Evolutionary conservation across 1,140 invertebrate genomes (phyloP).

Genomic region (Pristionchus pacificus): DNA sequence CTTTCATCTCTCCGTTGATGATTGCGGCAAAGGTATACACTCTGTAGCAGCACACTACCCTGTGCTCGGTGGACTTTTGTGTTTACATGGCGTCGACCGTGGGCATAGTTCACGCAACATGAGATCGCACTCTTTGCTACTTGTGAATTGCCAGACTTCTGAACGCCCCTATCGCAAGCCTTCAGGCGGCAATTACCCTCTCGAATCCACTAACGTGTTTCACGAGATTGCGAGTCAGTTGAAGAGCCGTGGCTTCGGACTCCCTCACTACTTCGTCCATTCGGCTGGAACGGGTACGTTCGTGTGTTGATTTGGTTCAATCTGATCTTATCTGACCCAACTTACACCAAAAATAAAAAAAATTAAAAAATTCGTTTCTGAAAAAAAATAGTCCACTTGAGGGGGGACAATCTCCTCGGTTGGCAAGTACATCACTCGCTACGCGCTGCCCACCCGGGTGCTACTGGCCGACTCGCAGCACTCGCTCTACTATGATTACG

Average conservation of each 20-base stretch:
- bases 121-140: too few relatives aligned
- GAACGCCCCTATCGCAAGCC: too few relatives aligned
- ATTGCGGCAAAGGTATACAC: too few relatives aligned
- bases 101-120: too few relatives aligned
- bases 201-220: constrained; percentile 40
- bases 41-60: too few relatives aligned
- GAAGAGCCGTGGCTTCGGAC: constrained; percentile 16
- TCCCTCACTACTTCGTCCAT: constrained; percentile 44
- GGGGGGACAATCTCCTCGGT: constrained; percentile 43
- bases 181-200: constrained; percentile 26
- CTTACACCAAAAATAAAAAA: too few relatives aligned
- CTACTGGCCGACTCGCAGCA: constrained; percentile 39
- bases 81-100: too few relatives aligned
- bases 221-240: constrained; percentile 43
- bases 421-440: constrained; percentile 41
- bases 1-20: too few relatives aligned
- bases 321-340: too few relatives aligned
- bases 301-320: too few relatives aligned
- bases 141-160: too few relatives aligned
- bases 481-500: constrained; percentile 45
- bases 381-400: neutral
- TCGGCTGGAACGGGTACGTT: constrained; percentile 41
- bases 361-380: neutral
- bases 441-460: constrained; percentile 34
- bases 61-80: too few relatives aligned